Percentiles rank a stretch among this genome's conserved stretches.
Conservation (phyloP, 2,888 invertebrate genomes). For the Tenthredo mesomela region DNA sequence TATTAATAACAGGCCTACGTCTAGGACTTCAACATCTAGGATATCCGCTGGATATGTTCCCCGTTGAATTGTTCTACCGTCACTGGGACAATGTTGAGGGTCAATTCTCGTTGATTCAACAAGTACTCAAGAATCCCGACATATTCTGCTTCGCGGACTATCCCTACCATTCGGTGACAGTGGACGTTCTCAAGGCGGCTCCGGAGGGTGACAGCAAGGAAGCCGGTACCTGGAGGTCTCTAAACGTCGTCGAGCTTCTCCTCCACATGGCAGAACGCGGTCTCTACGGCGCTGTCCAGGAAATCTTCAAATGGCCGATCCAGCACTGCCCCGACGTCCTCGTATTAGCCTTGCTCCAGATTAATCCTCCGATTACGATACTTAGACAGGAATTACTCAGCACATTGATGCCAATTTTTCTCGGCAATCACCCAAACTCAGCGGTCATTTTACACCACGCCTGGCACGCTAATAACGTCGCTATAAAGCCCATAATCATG, state of each 20-base stretch:
- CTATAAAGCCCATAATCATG: constrained; percentile 92
- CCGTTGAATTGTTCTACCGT: constrained; percentile 93
- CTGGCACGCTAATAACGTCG: constrained; percentile 91
- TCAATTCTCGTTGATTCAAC: constrained; percentile 92
- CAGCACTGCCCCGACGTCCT: constrained; percentile 97
- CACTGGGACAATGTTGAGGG: constrained; percentile 97
- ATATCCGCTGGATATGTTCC: constrained; percentile 87
- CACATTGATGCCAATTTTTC: constrained; percentile 94
- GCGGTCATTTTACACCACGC: constrained; percentile 97
- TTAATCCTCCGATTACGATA: constrained; percentile 88
- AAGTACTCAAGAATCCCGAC: constrained; percentile 94
- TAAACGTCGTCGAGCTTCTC: constrained; percentile 94
- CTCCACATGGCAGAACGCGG: constrained; percentile 93
- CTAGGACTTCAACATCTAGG: constrained; percentile 89
- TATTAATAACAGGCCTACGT: constrained; percentile 91
- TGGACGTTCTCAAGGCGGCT: constrained; percentile 94
- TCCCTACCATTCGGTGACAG: constrained; percentile 91
- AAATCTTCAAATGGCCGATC: constrained; percentile 94
- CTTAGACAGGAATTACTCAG: constrained; percentile 93
- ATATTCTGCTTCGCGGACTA: constrained; percentile 97
- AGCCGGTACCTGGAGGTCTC: constrained; percentile 94
- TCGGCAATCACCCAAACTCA: constrained; percentile 97
- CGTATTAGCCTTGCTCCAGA: constrained; percentile 92
- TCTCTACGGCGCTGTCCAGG: constrained; percentile 89
- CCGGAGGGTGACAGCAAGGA: constrained; percentile 98